Evolutionary conservation across 30 jellyfish, hydroid and myxozoan species (phyloP), one percentile per base, ranked within the genome.

Genomic region (Aurelia aurita): DNA sequence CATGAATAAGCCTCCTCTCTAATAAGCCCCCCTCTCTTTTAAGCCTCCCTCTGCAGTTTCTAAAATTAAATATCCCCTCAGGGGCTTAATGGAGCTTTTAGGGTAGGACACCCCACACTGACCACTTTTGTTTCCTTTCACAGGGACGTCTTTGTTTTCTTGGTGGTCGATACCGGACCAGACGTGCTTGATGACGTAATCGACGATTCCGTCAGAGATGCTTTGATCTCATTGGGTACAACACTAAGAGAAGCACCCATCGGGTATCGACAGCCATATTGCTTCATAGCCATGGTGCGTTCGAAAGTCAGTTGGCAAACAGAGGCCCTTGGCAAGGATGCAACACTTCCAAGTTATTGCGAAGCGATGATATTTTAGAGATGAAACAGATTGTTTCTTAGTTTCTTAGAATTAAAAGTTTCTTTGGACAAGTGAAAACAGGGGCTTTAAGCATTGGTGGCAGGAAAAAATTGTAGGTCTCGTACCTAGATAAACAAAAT

Each of bases 231-330:
- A 6, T 39, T 70, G 46, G 82, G 82, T 16, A 34, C 31, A 15
- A 45, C 16, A 10, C 51, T 39, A 39, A 15, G 16, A 39, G 15
- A 70, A 0, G 47, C 25, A 20, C 27, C 53, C 66, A 70, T 70
- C 39, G 45, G 74, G 3, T 58, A 57, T 25, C 77, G 88, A 10
- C 63, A 58, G 46, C 77, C 88, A 15, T 76, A 23, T 69, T 76
- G 88, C 55, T 39, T 76, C 23, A 34, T 76, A 9, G 32, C 25
- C 28, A 59, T 58, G 77, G 61, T 25, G 5, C 26, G 49, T 19
- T 28, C 25, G 44, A 11, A 35, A 4, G 88, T 39, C n/a, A 13
- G 77, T 18, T 76, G 88, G 88, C 60, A 59, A 69, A 45, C 60
- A 58, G 88, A 76, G 28, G 62, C 26, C 34, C 60, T 74, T 21